phyloP scores from a whole-genome alignment of 2,797 vertebrate species.

The Denticeps clupeoides region DNA sequence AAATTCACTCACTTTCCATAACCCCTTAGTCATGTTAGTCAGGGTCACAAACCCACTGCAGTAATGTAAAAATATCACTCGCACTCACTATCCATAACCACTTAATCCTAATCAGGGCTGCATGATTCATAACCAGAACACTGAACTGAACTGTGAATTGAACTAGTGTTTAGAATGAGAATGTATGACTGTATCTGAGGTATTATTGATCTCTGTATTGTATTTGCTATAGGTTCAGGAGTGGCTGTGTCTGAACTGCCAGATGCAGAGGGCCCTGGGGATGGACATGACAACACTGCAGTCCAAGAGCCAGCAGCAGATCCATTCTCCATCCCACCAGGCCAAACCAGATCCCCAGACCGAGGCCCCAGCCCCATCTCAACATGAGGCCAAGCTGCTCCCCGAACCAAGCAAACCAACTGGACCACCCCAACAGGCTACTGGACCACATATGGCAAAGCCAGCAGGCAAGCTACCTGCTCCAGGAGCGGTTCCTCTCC shows the following conservation, averaged over 20 bases:
- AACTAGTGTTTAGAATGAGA: no score
- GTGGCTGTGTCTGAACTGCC: slow-evolving; percentile 98
- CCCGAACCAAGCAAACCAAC: slow-evolving; percentile 41
- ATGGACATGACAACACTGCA: slow-evolving; percentile 98
- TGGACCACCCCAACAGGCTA: slow-evolving; percentile 21
- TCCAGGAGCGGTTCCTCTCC: slow-evolving; percentile 53
- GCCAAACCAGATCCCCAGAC: slow-evolving; percentile 63
- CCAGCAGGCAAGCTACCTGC: slow-evolving; percentile 50
- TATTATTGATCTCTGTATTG: neutral
- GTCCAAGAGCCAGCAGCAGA: slow-evolving; percentile 96
- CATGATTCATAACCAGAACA: no score
- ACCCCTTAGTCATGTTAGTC: no score
- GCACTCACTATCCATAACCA: no score
- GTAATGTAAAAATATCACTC: no score
- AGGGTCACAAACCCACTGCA: no score
- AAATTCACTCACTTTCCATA: no score
- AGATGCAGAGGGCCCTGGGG: slow-evolving; percentile 96
- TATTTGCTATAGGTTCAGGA: slow-evolving; percentile 75
- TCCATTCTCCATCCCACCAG: slow-evolving; percentile 80
- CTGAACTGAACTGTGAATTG: no score
- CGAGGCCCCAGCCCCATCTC: slow-evolving; percentile 33
- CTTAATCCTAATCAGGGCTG: no score
- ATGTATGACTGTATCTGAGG: no score
- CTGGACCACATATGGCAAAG: slow-evolving; percentile 27
- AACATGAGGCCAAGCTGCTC: slow-evolving; percentile 17